These are phyloP conservation scores for Lasioglossum vierecki DNA, from an alignment of 2,888 invertebrate genomes.

Conservation along the genomic window DNA sequence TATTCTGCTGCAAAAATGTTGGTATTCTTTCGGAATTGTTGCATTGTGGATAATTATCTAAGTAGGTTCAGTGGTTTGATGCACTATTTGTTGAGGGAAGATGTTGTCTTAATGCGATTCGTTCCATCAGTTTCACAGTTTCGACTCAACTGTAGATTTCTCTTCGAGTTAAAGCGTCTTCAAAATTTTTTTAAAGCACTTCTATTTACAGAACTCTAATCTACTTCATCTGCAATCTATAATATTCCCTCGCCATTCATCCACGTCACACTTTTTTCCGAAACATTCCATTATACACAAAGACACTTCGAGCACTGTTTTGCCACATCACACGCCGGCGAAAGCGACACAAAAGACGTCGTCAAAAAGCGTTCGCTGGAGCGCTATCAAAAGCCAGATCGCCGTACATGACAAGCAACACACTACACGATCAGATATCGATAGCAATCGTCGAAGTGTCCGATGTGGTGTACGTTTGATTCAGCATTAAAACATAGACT, in stretches of 20 bases:
- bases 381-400: not conserved
- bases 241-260: not conserved
- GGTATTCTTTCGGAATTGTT: not conserved
- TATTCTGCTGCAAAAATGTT: not conserved
- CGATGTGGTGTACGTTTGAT: not conserved
- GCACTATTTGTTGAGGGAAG: not conserved
- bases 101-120: not conserved
- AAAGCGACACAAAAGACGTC: not conserved
- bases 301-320: not conserved
- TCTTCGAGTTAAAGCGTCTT: too few relatives aligned
- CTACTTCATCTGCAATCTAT: not conserved
- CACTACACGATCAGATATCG: conserved; percentile 19
- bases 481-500: conserved; percentile 3
- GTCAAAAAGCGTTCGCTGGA: not conserved
- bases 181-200: too few relatives aligned
- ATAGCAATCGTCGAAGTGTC: conserved; percentile 32
- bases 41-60: not conserved
- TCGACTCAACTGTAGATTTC: too few relatives aligned
- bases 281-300: not conserved
- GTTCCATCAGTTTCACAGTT: too few relatives aligned
- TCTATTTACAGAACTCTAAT: not conserved
- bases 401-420: conserved; percentile 13
- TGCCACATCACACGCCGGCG: not conserved
- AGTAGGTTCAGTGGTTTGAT: not conserved
- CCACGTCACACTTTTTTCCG: not conserved